Evolutionary conservation across 2,113 vertebrate species (phyloP), one percentile per base, ranked within the genome.

Genomic region (Nymphicus hollandicus): DNA sequence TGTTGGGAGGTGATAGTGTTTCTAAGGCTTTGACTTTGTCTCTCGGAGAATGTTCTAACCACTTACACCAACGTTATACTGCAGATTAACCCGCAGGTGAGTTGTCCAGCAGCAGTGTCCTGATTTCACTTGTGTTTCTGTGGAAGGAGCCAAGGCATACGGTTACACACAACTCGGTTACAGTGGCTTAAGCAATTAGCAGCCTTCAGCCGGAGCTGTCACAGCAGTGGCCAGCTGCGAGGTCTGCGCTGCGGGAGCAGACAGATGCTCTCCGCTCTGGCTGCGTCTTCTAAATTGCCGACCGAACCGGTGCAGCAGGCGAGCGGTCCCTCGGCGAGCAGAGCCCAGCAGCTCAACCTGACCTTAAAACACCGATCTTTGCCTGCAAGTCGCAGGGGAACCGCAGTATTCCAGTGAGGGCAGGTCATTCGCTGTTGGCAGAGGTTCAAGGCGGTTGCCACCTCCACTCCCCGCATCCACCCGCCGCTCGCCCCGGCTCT

Each of bases 1-100:
- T 23, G 17, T 27, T 17, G 3, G 2, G 9, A 5, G 6, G 7
- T 6, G 12, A 0, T n/a, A 13, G 4, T 64, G 20, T 46, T n/a
- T 14, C 55, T 52, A 12, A 61, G 43, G 29, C 15, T 82, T 65
- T 77, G 71, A 10, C 15, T 85, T 88, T 13, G 1, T n/a, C n/a
- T 65, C 37, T 27, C 9, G 14, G 11, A 44, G 37, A 33, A 85
- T 44, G 28, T 78, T 73, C 66, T 37, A 41, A 44, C 19, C 15
- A 4, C 9, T 70, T 49, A n/a, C 8, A 41, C 20, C 17, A 4
- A 2, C 15, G 7, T 7, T 19, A 6, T 55, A 13, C 4, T 68
- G 58, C 44, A 52, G 52, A 27, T 9, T 33, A 71, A 68, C 19
- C 14, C 3, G 3, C 47, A 23, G 18, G 33, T 50, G 66, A 71